Evolutionary conservation across 1,140 invertebrate genomes (phyloP), one percentile per base, ranked within the genome.

Genomic region (Trachelipus rathkii): DNA sequence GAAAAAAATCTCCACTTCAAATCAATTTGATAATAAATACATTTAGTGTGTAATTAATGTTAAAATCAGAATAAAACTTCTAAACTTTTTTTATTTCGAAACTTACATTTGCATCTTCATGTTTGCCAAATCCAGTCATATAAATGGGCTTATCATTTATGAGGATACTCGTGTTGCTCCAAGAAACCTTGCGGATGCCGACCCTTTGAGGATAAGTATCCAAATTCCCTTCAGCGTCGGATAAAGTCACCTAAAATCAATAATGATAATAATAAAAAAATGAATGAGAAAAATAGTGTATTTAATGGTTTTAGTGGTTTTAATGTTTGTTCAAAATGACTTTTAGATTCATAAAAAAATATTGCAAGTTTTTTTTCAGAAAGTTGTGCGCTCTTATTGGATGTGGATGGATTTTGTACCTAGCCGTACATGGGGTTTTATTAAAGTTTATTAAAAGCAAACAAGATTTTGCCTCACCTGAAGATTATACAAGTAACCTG

Each of bases 121-220:
- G 96, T 83, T 92, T 91, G n/a, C 95, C 95, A 83, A 97, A 96
- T 19, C 96, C 97, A 81, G 91, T 89, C 78, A 98, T 89, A 85
- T 98, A 98, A 24, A 97, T 88, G 0, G 91, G 91, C 83, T 89
- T 90, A 33, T 90, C 88, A 84, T 99, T 99, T 24, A 98, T 90
- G 10, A 91, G 86, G 21, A 98, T 86, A 74, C 89, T 87, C 0
- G 88, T 90, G n/a, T 72, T 46, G 68, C 78, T 77, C 81, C 81
- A 82, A 10, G 72, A 45, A 4, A 98, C 85, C 0, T 90, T 92
- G 77, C 96, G 88, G 72, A 98, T 92, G n/a, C 96, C 96, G 78
- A 98, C 88, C 71, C 91, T 92, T 73, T 93, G 87, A 76, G 90
- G 88, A 84, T 97, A 97, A 9, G 94, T 86, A 84, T 98, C 95